Evolutionary conservation across 2,113 vertebrate species (phyloP).

Genomic region (Canis aureus): DNA sequence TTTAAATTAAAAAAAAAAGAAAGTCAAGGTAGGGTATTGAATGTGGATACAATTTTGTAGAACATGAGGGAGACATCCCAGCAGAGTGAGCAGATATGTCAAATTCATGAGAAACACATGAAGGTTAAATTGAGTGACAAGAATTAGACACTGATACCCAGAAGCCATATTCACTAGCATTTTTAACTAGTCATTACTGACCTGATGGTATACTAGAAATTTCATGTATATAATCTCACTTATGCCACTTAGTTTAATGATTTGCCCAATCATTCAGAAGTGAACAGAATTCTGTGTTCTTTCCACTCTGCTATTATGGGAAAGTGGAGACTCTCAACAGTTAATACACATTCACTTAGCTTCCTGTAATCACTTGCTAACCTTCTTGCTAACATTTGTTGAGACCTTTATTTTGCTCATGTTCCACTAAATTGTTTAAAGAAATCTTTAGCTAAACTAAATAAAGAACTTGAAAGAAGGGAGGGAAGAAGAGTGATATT

Average conservation of each 20-base stretch:
- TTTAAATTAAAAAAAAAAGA: too few relatives aligned
- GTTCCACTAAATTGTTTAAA: constrained; percentile 13
- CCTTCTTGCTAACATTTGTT: constrained; percentile 49
- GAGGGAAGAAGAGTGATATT: not conserved
- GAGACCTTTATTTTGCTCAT: constrained; percentile 36
- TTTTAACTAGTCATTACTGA: not conserved
- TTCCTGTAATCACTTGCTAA: constrained; percentile 37
- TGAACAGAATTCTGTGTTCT: not conserved
- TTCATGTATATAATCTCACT: not conserved
- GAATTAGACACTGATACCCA: not conserved
- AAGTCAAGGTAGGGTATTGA: not conserved
- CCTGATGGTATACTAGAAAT: not conserved
- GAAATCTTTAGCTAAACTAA: constrained; percentile 54
- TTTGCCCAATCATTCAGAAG: not conserved
- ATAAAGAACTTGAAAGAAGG: constrained; percentile 12
- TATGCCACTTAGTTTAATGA: not conserved
- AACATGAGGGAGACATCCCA: not conserved
- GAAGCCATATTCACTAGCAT: not conserved
- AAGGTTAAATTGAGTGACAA: not conserved
- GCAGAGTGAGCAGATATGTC: not conserved
- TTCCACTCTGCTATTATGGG: accelerated
- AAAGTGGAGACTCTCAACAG: not conserved
- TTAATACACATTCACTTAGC: not conserved
- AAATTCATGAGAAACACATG: not conserved
- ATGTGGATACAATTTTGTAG: not conserved